Evolutionary conservation across 2,888 invertebrate species (phyloP), one percentile per base, ranked within the genome.

Genomic region (Drosophila dives): DNA sequence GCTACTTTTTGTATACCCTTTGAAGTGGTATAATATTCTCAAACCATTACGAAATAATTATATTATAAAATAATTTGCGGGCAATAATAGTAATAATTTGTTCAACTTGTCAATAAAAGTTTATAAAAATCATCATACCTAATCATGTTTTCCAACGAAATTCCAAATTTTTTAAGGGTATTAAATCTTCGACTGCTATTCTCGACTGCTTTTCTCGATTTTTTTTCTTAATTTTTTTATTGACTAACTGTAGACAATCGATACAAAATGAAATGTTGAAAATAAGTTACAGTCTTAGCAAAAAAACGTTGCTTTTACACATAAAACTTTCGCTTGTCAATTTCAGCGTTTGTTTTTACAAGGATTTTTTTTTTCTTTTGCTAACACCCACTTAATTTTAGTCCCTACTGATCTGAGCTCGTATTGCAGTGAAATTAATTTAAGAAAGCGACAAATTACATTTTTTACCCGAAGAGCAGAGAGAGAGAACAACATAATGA

Each of bases 261-360:
- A 85, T 85, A 83, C 15, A 82, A 85, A 86, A 78, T 70, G 72
- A 82, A 76, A 45, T 15, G 83, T 83, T 83, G 82, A 80, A 83
- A 82, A 74, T 80, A 80, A 81, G 82, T 83, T 86, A 75, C 69
- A 61, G 50, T 64, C 34, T 55, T 65, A 56, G 60, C 29, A 45
- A 54, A 60, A 56, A 74, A 70, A 49, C 67, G 63, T 59, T 74
- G 73, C 66, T 84, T 68, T 60, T 73, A 56, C 62, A 65, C 69
- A 81, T 79, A 20, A 77, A 83, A 59, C 48, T 74, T 65, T 59
- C 48, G 66, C 67, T 69, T 75, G 77, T 73, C 81, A 70, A 67
- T 68, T 71, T 67, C 40, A 42, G 32, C 51, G 60, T 73, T 69
- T 69, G 58, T 75, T 75, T 80, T 75, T 55, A 56, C 72, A 61